phyloP scores from a whole-genome alignment of 1,140 invertebrate species.

The Samia ricini region DNA sequence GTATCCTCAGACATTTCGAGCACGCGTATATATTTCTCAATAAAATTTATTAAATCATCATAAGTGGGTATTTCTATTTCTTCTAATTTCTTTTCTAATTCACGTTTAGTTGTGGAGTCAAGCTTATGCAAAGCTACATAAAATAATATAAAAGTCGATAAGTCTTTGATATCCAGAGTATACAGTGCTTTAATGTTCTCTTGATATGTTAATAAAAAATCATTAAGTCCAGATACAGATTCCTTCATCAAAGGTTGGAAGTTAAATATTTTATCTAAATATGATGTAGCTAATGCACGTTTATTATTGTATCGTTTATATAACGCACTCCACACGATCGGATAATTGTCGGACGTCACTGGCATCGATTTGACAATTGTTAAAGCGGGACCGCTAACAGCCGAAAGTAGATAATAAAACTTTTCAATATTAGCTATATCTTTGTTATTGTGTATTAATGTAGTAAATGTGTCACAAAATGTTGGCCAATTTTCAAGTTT shows the following conservation, averaged over 20 bases:
- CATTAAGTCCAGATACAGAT: conserved; percentile 6
- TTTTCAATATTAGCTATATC: too few species aligned
- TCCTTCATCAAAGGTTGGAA: conserved; percentile 12
- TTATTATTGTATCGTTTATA: conserved; percentile 11
- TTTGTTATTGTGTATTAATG: conserved; percentile 18
- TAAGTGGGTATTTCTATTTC: background rate
- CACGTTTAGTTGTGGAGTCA: background rate
- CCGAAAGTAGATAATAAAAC: conserved; percentile 12
- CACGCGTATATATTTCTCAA: background rate
- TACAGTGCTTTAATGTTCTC: conserved; percentile 10
- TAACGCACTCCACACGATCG: conserved; percentile 7
- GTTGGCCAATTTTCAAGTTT: conserved; percentile 19
- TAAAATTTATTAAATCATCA: background rate
- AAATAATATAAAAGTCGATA: conserved; percentile 6
- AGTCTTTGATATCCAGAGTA: conserved; percentile 5
- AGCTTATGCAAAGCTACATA: conserved; percentile 4
- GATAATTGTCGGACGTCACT: conserved; percentile 7
- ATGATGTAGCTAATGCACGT: background rate
- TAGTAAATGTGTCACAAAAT: conserved; percentile 20
- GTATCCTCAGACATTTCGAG: background rate
- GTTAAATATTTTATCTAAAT: conserved; percentile 15
- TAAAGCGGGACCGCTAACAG: conserved; percentile 8
- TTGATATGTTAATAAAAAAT: conserved; percentile 14
- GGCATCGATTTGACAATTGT: conserved; percentile 10
- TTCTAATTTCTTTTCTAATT: background rate